Evolutionary conservation across 2,113 vertebrate species (phyloP), one percentile per base, ranked within the genome.

Genomic region (Picathartes gymnocephalus): DNA sequence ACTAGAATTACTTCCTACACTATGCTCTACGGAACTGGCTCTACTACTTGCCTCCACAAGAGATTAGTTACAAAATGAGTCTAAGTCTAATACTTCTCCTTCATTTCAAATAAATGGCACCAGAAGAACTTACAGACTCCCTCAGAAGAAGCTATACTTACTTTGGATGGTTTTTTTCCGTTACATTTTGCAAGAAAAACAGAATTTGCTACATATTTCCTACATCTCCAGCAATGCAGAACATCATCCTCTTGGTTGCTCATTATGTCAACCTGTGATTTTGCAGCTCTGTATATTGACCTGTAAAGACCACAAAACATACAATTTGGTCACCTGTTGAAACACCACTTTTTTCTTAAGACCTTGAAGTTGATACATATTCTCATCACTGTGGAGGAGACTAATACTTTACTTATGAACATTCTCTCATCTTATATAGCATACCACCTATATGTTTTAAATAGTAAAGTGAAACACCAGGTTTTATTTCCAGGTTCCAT

Each of bases 211-310:
- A 98, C 45, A 4, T 71, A 96, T 96, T 97, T 97, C 95, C 96
- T 96, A 92, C 98, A 98, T 88, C 96, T 98, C 97, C 97, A 98
- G 90, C 98, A 98, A 81, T 2, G 27, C 17, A 98, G 93, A 81
- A 91, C 44, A 87, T 72, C 86, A 90, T 20, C 47, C 48, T 95
- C 96, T 71, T 68, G 72, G 35, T 61, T 93, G 77, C 45, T 93
- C 91, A 96, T 96, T 93, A 93, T 88, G 84, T 92, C 84, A 89
- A 2, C 45, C 69, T 81, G 42, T 28, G 78, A 81, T 79, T 81
- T 92, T 95, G 96, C 39, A 91, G 73, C 78, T 95, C 53, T 95
- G 89, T 96, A 81, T 82, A 82, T 78, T 91, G 95, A 93, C 78
- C 61, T 76, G 93, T 56, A 86, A 93, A 95, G 65, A 94, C 11